phyloP scores from a whole-genome alignment of 2,888 invertebrate species.

The Apodemia duryi region DNA sequence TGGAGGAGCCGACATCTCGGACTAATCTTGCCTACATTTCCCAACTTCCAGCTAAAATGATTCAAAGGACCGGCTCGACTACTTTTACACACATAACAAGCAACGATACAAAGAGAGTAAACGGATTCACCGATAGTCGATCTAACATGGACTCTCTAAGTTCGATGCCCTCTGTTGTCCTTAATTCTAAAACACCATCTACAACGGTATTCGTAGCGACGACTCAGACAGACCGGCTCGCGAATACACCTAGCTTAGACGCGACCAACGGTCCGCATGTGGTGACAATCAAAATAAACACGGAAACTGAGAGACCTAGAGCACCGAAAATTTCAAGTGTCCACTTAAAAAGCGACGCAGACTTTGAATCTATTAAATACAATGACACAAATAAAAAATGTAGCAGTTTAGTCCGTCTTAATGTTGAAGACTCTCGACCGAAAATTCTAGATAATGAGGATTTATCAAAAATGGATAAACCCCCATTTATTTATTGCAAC shows the following conservation, averaged over 20 bases:
- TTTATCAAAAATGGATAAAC: constrained; percentile 61
- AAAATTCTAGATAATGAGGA: constrained; percentile 76
- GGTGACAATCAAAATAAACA: constrained; percentile 85
- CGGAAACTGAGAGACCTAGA: constrained; percentile 75
- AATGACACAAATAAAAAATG: constrained; percentile 59
- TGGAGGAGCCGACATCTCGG: constrained; percentile 76
- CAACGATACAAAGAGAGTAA: constrained; percentile 50
- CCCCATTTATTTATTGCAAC: constrained; percentile 82
- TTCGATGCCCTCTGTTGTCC: constrained; percentile 79
- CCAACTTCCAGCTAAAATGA: constrained; percentile 78
- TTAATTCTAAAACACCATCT: constrained; percentile 73
- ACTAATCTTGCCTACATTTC: constrained; percentile 72
- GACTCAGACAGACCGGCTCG: constrained; percentile 70
- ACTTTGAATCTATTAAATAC: constrained; percentile 61
- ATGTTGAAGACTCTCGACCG: constrained; percentile 68
- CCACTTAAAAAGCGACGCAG: constrained; percentile 69
- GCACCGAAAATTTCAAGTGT: constrained; percentile 72
- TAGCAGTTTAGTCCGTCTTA: constrained; percentile 80
- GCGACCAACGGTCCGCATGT: constrained; percentile 79
- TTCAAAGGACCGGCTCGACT: constrained; percentile 60
- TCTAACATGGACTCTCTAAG: constrained; percentile 60
- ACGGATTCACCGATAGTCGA: constrained; percentile 56
- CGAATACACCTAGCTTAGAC: constrained; percentile 66
- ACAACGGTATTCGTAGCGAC: constrained; percentile 79
- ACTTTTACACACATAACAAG: constrained; percentile 68